A percentile compares a stretch with the other conserved stretches of the same genome.
Conservation (phyloP, 2,113 vertebrate species). For the Callithrix jacchus region DNA sequence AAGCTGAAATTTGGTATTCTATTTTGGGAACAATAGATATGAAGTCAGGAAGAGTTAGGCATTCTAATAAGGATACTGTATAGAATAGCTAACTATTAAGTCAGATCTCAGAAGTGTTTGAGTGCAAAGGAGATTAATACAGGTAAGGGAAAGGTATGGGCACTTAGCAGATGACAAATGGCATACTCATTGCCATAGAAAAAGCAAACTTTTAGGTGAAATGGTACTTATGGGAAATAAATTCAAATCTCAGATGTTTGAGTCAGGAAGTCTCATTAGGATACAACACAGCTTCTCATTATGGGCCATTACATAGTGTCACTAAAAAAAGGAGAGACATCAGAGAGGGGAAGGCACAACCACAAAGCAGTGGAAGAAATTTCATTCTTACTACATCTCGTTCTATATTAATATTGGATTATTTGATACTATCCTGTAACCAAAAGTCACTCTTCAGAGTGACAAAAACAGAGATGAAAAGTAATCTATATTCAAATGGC, state of each 20-base stretch:
- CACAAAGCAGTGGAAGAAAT: constrained; percentile 29
- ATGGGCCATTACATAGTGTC: constrained; percentile 71
- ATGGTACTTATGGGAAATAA: constrained; percentile 76
- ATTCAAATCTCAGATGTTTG: constrained; percentile 73
- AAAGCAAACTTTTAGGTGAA: constrained; percentile 71
- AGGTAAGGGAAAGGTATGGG: constrained; percentile 55
- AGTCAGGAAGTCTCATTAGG: constrained; percentile 76
- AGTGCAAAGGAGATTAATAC: constrained; percentile 60
- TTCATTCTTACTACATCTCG: constrained; percentile 24
- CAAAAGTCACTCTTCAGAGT: not conserved
- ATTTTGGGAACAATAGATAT: constrained; percentile 71
- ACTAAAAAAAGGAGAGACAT: constrained; percentile 65
- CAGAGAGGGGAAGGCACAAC: constrained; percentile 26
- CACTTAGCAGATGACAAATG: constrained; percentile 71
- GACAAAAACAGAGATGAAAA: constrained; percentile 42
- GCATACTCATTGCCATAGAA: constrained; percentile 28
- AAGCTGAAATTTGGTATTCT: constrained; percentile 54
- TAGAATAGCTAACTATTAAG: constrained; percentile 64
- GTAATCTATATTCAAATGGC: constrained; percentile 11
- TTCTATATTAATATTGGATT: not conserved
- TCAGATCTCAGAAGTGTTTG: constrained; percentile 50
- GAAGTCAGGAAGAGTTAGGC: constrained; percentile 60
- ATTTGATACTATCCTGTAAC: not conserved
- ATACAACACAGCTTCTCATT: constrained; percentile 68
- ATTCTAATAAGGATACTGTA: constrained; percentile 52